These are phyloP conservation scores for Semotilus atromaculatus DNA, from an alignment of 2,797 vertebrate species.

Conservation along the genomic window DNA sequence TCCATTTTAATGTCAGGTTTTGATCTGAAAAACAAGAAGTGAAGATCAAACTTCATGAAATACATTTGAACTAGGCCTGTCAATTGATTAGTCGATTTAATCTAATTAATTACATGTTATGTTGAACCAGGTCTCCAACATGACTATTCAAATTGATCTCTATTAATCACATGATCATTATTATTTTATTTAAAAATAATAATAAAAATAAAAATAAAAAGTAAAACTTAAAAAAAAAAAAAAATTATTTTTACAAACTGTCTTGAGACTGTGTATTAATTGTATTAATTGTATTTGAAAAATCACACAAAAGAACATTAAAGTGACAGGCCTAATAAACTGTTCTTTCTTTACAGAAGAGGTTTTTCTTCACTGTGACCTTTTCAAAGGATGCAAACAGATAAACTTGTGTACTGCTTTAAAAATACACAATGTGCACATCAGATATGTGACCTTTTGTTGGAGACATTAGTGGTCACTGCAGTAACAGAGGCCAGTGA, in stretches of 20 bases:
- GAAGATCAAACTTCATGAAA: not conserved
- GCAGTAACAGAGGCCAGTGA: slow-evolving; percentile 95
- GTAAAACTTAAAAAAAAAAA: not conserved
- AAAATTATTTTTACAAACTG: not conserved
- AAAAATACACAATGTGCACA: slow-evolving; percentile 14
- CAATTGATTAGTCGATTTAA: not conserved
- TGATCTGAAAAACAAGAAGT: slow-evolving; percentile 78
- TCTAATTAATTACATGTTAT: not conserved
- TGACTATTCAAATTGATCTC: not conserved
- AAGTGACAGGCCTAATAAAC: not conserved
- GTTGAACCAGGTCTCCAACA: not conserved
- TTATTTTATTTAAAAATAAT: not conserved
- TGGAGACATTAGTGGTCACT: slow-evolving; percentile 95
- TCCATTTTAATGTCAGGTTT: slow-evolving; percentile 99
- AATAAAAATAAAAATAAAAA: not conserved
- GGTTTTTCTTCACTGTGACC: not conserved
- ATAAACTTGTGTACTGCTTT: not conserved
- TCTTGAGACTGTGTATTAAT: not conserved
- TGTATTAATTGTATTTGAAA: too few species aligned
- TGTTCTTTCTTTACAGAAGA: not conserved
- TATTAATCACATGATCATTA: not conserved
- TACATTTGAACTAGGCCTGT: not conserved
- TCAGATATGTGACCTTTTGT: slow-evolving; percentile 85
- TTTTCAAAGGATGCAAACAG: not conserved
- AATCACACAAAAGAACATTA: not conserved